A percentile compares a stretch with the other conserved stretches of the same genome.
These are phyloP conservation scores for Argentina silus DNA, from an alignment of 2,797 vertebrate genomes.

Conservation along the genomic window DNA sequence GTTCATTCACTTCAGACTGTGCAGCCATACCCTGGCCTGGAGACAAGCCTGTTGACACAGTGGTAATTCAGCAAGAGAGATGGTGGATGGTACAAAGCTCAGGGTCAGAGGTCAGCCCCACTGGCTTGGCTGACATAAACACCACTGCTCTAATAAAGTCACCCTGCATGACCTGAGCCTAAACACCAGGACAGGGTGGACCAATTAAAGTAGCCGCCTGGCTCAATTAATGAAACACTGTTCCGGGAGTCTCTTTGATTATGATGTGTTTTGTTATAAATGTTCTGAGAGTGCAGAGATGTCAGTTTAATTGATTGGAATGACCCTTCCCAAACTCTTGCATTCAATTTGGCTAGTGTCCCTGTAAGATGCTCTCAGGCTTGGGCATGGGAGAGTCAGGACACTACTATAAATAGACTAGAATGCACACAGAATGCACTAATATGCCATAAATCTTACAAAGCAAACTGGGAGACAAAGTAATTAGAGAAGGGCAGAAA, in stretches of 20 bases:
- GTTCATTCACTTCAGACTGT: no score
- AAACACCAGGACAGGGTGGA: slow-evolving; percentile 36
- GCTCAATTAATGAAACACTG: slow-evolving; percentile 22
- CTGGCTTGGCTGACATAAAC: slow-evolving; percentile 38
- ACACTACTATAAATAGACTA: slow-evolving; percentile 70
- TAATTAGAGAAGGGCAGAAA: slow-evolving; percentile 69
- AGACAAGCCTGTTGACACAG: background rate
- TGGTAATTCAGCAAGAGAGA: slow-evolving; percentile 22
- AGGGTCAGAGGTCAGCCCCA: slow-evolving; percentile 31
- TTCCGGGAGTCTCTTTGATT: slow-evolving; percentile 34
- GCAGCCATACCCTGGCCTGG: no score
- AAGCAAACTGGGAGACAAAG: slow-evolving; percentile 65
- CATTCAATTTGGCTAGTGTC: background rate
- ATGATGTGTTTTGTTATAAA: slow-evolving; percentile 32
- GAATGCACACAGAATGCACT: slow-evolving; percentile 54
- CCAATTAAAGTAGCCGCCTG: no score
- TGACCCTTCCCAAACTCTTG: background rate
- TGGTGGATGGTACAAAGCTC: slow-evolving; percentile 5
- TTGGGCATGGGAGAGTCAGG: slow-evolving; percentile 25
- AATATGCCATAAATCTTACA: slow-evolving; percentile 73
- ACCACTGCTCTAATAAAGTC: slow-evolving; percentile 57
- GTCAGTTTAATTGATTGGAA: slow-evolving; percentile 40
- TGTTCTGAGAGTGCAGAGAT: slow-evolving; percentile 19
- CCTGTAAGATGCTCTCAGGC: slow-evolving; percentile 18
- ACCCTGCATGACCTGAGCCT: slow-evolving; percentile 33